A percentile compares a stretch with the other conserved stretches of the same genome.
phyloP scores from a whole-genome alignment of 2,797 vertebrate species.

The Peromyscus eremicus region DNA sequence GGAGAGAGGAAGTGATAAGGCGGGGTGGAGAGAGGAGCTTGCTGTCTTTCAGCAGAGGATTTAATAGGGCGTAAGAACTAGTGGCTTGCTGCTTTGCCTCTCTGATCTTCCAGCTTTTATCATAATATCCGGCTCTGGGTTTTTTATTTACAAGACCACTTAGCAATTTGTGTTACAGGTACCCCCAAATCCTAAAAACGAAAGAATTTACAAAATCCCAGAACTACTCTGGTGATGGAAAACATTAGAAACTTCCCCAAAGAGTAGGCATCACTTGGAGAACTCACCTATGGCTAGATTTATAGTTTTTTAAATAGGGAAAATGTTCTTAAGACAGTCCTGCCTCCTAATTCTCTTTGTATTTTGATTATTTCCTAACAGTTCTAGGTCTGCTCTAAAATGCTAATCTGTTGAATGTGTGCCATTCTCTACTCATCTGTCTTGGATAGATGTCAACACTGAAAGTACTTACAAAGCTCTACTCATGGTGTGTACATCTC shows the following conservation, averaged over 20 bases:
- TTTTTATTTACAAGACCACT: too few species aligned
- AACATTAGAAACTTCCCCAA: neutral
- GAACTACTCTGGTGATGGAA: neutral
- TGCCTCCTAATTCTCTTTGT: neutral
- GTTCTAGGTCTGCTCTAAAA: neutral
- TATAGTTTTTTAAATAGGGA: neutral
- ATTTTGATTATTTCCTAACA: conserved; percentile 13
- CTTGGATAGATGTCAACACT: neutral
- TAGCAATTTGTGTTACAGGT: too few species aligned
- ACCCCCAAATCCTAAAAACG: neutral
- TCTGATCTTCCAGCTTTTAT: too few species aligned
- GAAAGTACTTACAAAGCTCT: conserved; percentile 19
- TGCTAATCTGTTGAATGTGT: neutral
- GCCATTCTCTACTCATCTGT: neutral
- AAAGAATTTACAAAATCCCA: neutral
- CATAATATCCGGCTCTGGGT: too few species aligned
- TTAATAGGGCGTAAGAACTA: too few species aligned
- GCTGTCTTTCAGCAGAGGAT: too few species aligned
- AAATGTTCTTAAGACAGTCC: neutral
- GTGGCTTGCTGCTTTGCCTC: too few species aligned
- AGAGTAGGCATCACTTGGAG: neutral
- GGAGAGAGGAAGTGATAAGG: too few species aligned
- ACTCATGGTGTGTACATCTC: neutral
- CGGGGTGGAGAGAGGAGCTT: too few species aligned
- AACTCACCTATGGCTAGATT: neutral